Conservation (phyloP, 53 echinoderm and acorn worm genomes). For the Astropecten irregularis region DNA sequence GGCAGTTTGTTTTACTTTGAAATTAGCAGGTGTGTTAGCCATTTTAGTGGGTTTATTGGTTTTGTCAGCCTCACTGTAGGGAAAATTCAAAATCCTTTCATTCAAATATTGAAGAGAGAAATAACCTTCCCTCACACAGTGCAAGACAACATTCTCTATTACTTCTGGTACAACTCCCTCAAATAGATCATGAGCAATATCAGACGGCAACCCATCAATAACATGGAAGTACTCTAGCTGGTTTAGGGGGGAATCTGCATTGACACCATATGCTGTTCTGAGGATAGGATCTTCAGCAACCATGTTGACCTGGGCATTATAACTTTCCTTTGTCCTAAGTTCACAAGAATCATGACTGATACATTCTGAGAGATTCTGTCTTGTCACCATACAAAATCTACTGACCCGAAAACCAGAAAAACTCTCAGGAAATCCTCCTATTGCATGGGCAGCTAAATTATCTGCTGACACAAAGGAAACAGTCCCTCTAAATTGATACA, state of each 20-base stretch:
- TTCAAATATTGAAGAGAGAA: constrained; percentile 35
- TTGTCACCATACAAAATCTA: constrained; percentile 40
- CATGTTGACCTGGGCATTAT: constrained; percentile 22
- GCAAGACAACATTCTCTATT: background rate
- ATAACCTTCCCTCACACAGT: constrained; percentile 42
- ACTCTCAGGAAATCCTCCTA: constrained; percentile 56
- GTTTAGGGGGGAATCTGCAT: constrained; percentile 21
- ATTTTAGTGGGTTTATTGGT: constrained; percentile 30
- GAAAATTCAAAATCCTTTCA: constrained; percentile 13
- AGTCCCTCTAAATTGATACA: constrained; percentile 48
- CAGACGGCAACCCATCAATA: constrained; percentile 31
- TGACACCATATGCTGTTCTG: constrained; percentile 41
- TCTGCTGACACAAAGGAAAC: constrained; percentile 57
- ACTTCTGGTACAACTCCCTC: constrained; percentile 55
- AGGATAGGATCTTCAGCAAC: constrained; percentile 23
- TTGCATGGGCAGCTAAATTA: constrained; percentile 62
- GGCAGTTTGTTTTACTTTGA: constrained; percentile 13
- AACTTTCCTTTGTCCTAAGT: constrained; percentile 24
- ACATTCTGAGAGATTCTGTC: background rate
- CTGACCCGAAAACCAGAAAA: constrained; percentile 40
- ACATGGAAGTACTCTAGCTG: constrained; percentile 53
- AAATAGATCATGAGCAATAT: constrained; percentile 58
- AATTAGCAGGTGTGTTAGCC: background rate
- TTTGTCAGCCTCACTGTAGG: constrained; percentile 20
- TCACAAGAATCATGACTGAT: background rate